A percentile compares a stretch with the other conserved stretches of the same genome.
These are phyloP conservation scores for Tholera decimalis DNA, from an alignment of 2,888 invertebrate genomes.

Conservation along the genomic window DNA sequence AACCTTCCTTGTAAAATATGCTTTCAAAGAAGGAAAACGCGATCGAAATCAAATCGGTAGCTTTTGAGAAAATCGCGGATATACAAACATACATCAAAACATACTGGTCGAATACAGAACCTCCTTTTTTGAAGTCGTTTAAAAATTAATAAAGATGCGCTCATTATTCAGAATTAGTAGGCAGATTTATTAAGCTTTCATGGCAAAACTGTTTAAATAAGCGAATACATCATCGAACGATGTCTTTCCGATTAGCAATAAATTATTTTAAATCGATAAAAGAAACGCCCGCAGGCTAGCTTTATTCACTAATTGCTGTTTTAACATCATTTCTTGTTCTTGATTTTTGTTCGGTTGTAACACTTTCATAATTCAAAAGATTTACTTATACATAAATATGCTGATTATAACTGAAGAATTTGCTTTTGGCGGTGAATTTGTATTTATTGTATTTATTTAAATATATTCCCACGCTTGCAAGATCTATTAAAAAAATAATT, in stretches of 20 bases:
- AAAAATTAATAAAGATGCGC: constrained; percentile 56
- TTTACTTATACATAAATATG: constrained; percentile 15
- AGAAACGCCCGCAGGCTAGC: constrained; percentile 43
- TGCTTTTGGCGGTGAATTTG: neutral
- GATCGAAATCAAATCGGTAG: too few relatives aligned
- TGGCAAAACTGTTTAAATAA: constrained; percentile 31
- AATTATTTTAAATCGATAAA: constrained; percentile 39
- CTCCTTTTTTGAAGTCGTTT: too few relatives aligned
- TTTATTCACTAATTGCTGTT: constrained; percentile 35
- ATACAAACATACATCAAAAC: too few relatives aligned
- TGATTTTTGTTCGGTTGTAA: constrained; percentile 23
- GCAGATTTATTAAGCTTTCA: constrained; percentile 56
- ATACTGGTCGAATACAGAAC: too few relatives aligned
- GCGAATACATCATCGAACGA: constrained; percentile 47
- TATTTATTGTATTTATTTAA: constrained; percentile 6
- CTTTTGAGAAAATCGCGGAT: too few relatives aligned
- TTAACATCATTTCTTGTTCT: constrained; percentile 35
- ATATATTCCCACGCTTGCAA: neutral
- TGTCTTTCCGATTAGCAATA: constrained; percentile 54
- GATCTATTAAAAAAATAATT: neutral
- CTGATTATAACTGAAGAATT: constrained; percentile 15
- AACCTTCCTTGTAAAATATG: too few relatives aligned
- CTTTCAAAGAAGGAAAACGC: too few relatives aligned
- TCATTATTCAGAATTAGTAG: constrained; percentile 60
- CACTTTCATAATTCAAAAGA: constrained; percentile 39